A percentile compares a stretch with the other conserved stretches of the same genome.
Evolutionary conservation across 2,888 invertebrate genomes (phyloP).

Genomic region (Argynnis bischoffii): DNA sequence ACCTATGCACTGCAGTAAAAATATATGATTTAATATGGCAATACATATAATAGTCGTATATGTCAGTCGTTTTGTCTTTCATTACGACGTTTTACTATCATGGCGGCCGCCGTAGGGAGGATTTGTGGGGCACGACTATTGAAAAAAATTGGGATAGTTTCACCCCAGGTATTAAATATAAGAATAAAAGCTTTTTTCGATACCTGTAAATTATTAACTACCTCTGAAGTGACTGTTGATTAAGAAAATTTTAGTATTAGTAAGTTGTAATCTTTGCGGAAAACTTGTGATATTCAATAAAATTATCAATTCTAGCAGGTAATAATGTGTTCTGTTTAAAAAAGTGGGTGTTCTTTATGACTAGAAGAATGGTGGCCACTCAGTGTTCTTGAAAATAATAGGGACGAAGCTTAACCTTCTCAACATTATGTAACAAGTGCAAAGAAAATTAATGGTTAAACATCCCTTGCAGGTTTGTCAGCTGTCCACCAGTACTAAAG

Average conservation of each 20-base stretch:
- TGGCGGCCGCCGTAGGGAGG: slow-evolving; percentile 94
- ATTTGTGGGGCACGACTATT: slow-evolving; percentile 92
- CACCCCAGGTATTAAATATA: slow-evolving; percentile 86
- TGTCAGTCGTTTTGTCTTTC: slow-evolving; percentile 70
- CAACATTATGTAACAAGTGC: slow-evolving; percentile 79
- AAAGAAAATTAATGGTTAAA: slow-evolving; percentile 65
- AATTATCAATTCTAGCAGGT: slow-evolving; percentile 47
- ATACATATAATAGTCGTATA: slow-evolving; percentile 47
- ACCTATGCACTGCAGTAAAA: slow-evolving; percentile 1
- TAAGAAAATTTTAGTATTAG: slow-evolving; percentile 28
- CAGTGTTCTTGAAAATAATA: slow-evolving; percentile 45
- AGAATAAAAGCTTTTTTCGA: slow-evolving; percentile 51
- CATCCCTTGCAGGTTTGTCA: slow-evolving; percentile 85
- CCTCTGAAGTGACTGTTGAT: slow-evolving; percentile 21
- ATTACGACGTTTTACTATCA: slow-evolving; percentile 85
- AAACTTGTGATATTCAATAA: slow-evolving; percentile 61
- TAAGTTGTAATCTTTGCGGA: slow-evolving; percentile 39
- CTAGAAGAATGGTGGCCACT: slow-evolving; percentile 12
- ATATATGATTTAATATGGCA: slow-evolving; percentile 26
- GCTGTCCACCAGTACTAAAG: slow-evolving; percentile 87
- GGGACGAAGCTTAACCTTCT: slow-evolving; percentile 74
- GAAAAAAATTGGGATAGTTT: slow-evolving; percentile 86
- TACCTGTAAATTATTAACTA: slow-evolving; percentile 29
- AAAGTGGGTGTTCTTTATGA: slow-evolving; percentile 42
- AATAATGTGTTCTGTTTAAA: slow-evolving; percentile 45